Evolutionary conservation across 2,888 invertebrate species (phyloP).

Genomic region (Himalopsyche japonica): DNA sequence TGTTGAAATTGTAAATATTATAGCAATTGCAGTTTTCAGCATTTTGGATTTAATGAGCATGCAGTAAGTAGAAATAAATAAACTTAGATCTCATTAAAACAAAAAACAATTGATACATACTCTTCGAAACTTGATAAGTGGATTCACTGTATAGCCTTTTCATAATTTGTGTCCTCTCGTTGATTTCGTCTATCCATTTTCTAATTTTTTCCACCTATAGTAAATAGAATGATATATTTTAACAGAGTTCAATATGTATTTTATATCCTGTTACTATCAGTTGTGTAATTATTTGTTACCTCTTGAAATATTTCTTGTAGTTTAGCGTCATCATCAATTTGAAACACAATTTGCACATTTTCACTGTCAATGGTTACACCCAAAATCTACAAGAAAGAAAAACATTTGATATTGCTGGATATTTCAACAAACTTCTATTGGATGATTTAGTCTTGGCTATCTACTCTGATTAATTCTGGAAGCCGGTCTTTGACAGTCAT

Average conservation of each 20-base stretch:
- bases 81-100: too few species aligned
- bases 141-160: slow-evolving; percentile 63
- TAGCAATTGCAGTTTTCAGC: too few species aligned
- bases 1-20: too few species aligned
- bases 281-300: slow-evolving; percentile 42
- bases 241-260: neutral
- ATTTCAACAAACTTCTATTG: neutral
- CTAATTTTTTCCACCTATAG: slow-evolving; percentile 57
- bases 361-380: slow-evolving; percentile 27
- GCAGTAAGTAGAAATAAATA: too few species aligned
- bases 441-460: slow-evolving; percentile 40
- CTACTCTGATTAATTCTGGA: slow-evolving; percentile 53
- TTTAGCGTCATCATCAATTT: slow-evolving; percentile 39
- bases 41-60: too few species aligned
- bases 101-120: slow-evolving; percentile 43
- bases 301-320: slow-evolving; percentile 49
- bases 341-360: slow-evolving; percentile 29
- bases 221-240: neutral
- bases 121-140: slow-evolving; percentile 53
- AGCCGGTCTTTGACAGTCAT: slow-evolving; percentile 56
- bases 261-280: neutral
- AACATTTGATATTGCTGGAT: slow-evolving; percentile 10
- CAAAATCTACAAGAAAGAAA: slow-evolving; percentile 19
- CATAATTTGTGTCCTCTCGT: slow-evolving; percentile 55
- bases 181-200: slow-evolving; percentile 57